Evolutionary conservation across 1,140 invertebrate species (phyloP), one percentile per base, ranked within the genome.

Genomic region (Steinernema khuongi): DNA sequence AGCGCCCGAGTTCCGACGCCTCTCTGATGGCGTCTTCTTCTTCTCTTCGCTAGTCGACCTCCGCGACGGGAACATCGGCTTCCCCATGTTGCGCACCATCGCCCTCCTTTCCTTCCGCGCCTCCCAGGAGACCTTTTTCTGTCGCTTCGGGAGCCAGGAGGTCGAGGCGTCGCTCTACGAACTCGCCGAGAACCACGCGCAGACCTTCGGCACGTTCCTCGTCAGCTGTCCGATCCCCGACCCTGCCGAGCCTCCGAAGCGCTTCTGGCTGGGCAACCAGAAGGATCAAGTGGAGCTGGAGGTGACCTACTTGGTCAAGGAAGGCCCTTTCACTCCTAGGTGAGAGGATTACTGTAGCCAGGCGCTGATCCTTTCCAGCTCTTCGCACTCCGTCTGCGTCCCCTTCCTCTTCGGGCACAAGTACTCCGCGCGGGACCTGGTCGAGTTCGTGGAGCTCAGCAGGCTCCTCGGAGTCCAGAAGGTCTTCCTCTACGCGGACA

Each of bases 391-490:
- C 19, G 74, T 86, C 1, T 87, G 86, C 75, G 77, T 86, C 29
- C 83, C 86, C n/a, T 85, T 86, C 7, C 70, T 87, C 31, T 85
- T 84, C 78, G 85, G 85, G 18, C 60, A 83, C 33, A 79, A 84
- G n/a, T 74, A 71, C 19, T 50, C 83, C 19, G 2, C 22, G 32
- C 77, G 78, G 18, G 75, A 75, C 28, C 32, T 86, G 1, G 76
- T 87, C 32, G 81, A 86, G 50, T 87, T 85, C 77, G 76, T 87
- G 41, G 86, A 87, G 77, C 60, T 86, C 28, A 79, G 74, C 50
- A 79, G 79, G 68, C 72, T 86, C 50, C 76, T 86, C 60, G 85
- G 85, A 18, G 83, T 80, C 1, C 41, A 78, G 32, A 79, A 83
- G 74, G 75, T 86, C 22, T 79, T 81, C 31, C 77, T 86, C 50